Conservation (phyloP, 2,113 vertebrate genomes). For the Heterotilapia buettikoferi region DNA sequence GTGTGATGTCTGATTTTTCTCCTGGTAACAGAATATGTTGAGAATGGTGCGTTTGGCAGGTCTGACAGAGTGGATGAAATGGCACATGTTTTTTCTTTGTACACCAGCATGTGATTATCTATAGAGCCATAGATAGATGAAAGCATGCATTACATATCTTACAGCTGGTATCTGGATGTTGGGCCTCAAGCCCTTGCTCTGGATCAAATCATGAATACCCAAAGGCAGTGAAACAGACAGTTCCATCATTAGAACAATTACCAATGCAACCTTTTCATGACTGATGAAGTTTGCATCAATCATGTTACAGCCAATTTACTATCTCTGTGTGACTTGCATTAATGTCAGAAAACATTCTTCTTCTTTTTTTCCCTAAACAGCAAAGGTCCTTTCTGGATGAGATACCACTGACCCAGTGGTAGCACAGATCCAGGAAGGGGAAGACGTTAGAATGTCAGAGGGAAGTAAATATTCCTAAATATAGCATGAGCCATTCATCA, state of each 20-base stretch:
- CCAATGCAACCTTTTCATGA: conserved; percentile 30
- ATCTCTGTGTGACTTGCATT: background rate
- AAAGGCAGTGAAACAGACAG: background rate
- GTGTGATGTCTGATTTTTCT: background rate
- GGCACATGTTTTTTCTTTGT: background rate
- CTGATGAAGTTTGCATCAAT: conserved; percentile 11
- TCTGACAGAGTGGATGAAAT: background rate
- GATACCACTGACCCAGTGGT: background rate
- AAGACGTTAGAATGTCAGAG: background rate
- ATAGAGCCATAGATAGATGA: background rate
- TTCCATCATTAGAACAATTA: conserved; percentile 18
- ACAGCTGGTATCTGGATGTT: background rate
- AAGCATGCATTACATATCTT: background rate
- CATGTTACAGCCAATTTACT: background rate
- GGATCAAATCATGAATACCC: background rate
- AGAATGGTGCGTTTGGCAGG: background rate
- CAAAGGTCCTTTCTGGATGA: background rate
- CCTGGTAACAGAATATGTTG: background rate
- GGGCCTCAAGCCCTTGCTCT: background rate
- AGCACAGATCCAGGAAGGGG: background rate
- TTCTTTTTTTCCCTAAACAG: background rate
- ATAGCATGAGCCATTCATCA: background rate
- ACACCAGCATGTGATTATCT: background rate
- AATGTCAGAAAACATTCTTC: background rate
- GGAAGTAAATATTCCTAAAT: background rate